Base-by-base conservation (phyloP, 2,797 vertebrate genomes). In the Eulemur rubriventer region DNA sequence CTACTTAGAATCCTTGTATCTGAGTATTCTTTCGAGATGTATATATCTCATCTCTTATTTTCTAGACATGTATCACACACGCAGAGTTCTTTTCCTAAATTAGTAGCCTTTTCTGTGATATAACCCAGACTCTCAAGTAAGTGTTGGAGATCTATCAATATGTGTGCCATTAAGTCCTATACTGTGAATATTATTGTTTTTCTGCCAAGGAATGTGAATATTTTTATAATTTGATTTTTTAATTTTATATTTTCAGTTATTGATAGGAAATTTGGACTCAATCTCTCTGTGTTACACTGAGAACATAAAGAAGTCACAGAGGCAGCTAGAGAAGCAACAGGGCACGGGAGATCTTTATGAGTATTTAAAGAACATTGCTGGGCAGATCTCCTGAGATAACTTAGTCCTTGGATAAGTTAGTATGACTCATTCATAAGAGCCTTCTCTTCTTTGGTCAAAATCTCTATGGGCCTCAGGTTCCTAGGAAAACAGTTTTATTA, bases 1-100 rank as follows among this genome's bases (percentile, higher is more conserved):
- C 4, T n/a, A 61, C 96, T 96, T 94, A 38, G 50, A 80, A 35
- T 63, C 33, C 6, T 69, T 75, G 26, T 11, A 90, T 91, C 91
- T 48, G 78, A 80, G 82, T 80, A 78, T 76, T 89, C 24, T 83
- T 75, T 59, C 18, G 84, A 89, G 80, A 90, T 4, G 38, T 48
- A 41, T 13, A 24, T 16, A 52, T 69, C 61, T 89, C n/a, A 28
- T 87, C 52, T 72, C n/a, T 93, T 89, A 61, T 52, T 85, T 96
- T 75, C 33, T 65, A 86, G 88, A 46, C 20, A 2, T 22, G 24
- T 76, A 9, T 46, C 7, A 13, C 65, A 48, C 30, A 30, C 11
- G 18, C 7, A 43, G 55, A 69, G 8, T 80, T 82, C 57, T 90
- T 92, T 90, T 90, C 5, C 48, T 72, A 35, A 86, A 79, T 28